phyloP scores from a whole-genome alignment of 2,888 invertebrate genomes.

The Lasioglossum leucozonium region DNA sequence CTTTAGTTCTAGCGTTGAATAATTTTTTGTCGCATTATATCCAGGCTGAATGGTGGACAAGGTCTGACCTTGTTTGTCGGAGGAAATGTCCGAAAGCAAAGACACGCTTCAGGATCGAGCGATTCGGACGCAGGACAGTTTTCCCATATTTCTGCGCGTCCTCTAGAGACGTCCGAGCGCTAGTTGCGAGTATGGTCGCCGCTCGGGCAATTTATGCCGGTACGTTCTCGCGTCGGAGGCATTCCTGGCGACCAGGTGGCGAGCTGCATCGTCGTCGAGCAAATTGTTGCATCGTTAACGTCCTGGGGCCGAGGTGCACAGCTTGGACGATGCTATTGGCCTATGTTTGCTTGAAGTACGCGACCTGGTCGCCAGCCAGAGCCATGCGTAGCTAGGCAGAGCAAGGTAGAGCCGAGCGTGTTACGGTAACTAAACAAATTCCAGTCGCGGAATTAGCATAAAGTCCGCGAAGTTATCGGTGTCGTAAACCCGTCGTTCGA shows the following conservation, averaged over 20 bases:
- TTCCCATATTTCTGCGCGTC: not conserved
- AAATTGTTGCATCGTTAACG: slow-evolving; percentile 21
- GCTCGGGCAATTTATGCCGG: not conserved
- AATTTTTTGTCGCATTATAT: too few relatives aligned
- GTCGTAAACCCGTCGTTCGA: slow-evolving; percentile 13
- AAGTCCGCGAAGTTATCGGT: slow-evolving; percentile 29
- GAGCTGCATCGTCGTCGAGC: not conserved
- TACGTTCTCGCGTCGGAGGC: not conserved
- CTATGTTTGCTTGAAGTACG: slow-evolving; percentile 6
- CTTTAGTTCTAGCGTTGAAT: too few relatives aligned
- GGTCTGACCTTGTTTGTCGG: not conserved
- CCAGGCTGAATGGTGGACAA: not conserved
- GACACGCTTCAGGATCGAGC: not conserved
- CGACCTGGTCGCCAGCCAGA: not conserved
- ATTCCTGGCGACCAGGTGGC: not conserved
- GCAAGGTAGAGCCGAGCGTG: not conserved
- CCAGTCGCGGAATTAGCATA: slow-evolving; percentile 41
- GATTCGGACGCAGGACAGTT: not conserved
- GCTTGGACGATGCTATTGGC: not conserved
- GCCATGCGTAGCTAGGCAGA: not conserved
- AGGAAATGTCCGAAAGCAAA: not conserved
- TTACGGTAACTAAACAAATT: slow-evolving; percentile 45
- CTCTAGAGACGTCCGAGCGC: not conserved
- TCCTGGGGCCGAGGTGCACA: not conserved
- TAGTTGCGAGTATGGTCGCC: not conserved